Base-by-base conservation (phyloP, 2,113 vertebrate genomes). In the Daubentonia madagascariensis region DNA sequence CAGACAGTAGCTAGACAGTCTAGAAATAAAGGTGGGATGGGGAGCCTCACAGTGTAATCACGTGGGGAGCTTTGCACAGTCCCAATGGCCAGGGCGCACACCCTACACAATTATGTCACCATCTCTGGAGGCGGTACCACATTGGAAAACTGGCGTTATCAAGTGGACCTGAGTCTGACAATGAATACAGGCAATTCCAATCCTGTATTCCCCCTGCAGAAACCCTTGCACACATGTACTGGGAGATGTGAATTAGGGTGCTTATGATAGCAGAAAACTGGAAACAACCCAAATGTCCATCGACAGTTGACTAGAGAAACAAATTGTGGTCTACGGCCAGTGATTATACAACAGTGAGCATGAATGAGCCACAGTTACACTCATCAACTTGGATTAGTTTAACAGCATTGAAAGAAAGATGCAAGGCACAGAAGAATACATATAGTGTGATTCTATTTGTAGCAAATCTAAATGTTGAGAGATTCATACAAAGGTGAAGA, bases 241-340 rank as follows among this genome's bases (percentile, higher is more conserved):
- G 5, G 30, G 23, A 17, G 28, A 52, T 12, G 0, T 22, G 54
- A 37, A 37, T n/a, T 10, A 25, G 59, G 72, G 28, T 7, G 73
- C 40, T 40, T 5, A 3, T 0, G 28, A 72, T 8, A 68, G 68
- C 76, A 81, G 65, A 63, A 43, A 32, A 63, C 43, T 18, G 54
- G 5, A 89, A 76, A n/a, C 30, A 37, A 20, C 52, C 40, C 32
- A 1, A 5, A 37, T 1, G 22, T 57, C n/a, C 7, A 23, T 86
- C 87, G 13, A 0, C 48, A 63, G 52, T 54, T 52, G 54, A 17
- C 30, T n/a, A 45, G 63, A 18, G 50, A 75, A 65, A 67, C 63
- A 40, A 30, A 48, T 0, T 2, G 0, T 5, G 48, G 37, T 20
- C 43, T 16, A 1, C 20, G 43, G 81, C 22, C 5, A 2, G 72